Base-by-base conservation (phyloP, 2,888 invertebrate species). In the Epinotia demarniana region DNA sequence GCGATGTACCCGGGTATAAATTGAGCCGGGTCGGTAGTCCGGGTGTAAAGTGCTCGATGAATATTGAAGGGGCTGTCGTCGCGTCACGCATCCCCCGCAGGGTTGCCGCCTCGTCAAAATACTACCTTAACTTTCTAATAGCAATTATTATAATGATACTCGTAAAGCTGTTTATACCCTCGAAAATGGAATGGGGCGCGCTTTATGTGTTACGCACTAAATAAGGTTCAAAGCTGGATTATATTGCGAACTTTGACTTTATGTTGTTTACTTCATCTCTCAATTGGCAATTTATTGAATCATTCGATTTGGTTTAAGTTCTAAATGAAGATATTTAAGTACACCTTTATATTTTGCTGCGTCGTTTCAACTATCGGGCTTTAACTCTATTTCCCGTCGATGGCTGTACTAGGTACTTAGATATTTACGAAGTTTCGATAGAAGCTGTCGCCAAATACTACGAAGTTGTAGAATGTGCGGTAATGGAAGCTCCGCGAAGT, bases 41-140 rank as follows among this genome's bases (percentile, higher is more conserved):
- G 84, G 82, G 86, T 84, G 89, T 86, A 88, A 89, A 89, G 92
- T 89, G 89, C 86, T 84, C 83, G 84, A 87, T 92, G 92, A 93
- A 92, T 92, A 91, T 92, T 92, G 88, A 88, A 92, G 82, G 80
- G 82, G 83, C 82, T 87, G 89, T 87, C 88, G 86, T 81, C 87
- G 85, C 84, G 82, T 85, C 86, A 84, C 84, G 84, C 83, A 79
- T 81, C 84, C 84, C 83, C 79, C 79, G 81, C 55, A 73, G 78
- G 78, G 75, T 75, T 76, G 70, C 62, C 73, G 19, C 72, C 72
- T 79, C 68, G 79, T 78, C 81, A 81, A 80, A 57, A 72, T 73
- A 66, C 58, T 70, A 57, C 33, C 19, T 61, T 53, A 67, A 75
- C 75, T 72, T 75, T 72, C 66, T 67, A 75, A 72, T 72, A 67